Evolutionary conservation across 2,797 vertebrate genomes (phyloP).

Genomic region (Crocidura indochinensis): DNA sequence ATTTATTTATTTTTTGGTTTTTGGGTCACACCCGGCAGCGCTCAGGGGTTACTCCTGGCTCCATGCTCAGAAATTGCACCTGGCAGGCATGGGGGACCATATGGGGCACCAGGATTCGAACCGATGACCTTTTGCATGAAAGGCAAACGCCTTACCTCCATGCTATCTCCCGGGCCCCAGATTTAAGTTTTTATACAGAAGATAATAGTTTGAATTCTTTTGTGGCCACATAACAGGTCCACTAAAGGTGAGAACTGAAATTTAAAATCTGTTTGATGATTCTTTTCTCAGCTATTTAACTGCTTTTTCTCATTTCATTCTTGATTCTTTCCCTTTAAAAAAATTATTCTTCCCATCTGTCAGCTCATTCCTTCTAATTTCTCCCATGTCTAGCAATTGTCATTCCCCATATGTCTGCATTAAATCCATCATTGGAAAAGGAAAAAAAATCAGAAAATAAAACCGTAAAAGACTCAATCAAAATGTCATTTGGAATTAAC

Average conservation of each 20-base stretch:
- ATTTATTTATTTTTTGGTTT: too few relatives aligned
- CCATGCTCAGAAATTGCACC: too few relatives aligned
- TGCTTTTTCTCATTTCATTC: conserved; percentile 64
- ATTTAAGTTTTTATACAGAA: background rate
- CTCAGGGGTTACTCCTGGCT: too few relatives aligned
- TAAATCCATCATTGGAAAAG: conserved; percentile 69
- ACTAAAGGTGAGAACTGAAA: background rate
- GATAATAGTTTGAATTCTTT: background rate
- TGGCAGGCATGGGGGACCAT: too few relatives aligned
- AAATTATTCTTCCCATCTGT: conserved; percentile 73
- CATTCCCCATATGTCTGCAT: conserved; percentile 78
- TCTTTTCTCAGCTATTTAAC: conserved; percentile 18
- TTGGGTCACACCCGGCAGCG: too few relatives aligned
- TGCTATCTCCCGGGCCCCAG: too few relatives aligned
- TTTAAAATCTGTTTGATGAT: conserved; percentile 56
- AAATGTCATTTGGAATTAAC: conserved; percentile 76
- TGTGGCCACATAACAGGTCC: background rate
- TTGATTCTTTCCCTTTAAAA: conserved; percentile 42
- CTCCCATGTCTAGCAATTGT: conserved; percentile 78
- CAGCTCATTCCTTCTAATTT: conserved; percentile 75
- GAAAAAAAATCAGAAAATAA: conserved; percentile 60
- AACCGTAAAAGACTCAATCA: conserved; percentile 54
- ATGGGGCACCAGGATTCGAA: too few relatives aligned
- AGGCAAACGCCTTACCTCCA: too few relatives aligned
- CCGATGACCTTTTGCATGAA: too few relatives aligned